These are phyloP conservation scores for Plagodis dolabraria DNA, from an alignment of 2,888 invertebrate genomes.

Conservation along the genomic window DNA sequence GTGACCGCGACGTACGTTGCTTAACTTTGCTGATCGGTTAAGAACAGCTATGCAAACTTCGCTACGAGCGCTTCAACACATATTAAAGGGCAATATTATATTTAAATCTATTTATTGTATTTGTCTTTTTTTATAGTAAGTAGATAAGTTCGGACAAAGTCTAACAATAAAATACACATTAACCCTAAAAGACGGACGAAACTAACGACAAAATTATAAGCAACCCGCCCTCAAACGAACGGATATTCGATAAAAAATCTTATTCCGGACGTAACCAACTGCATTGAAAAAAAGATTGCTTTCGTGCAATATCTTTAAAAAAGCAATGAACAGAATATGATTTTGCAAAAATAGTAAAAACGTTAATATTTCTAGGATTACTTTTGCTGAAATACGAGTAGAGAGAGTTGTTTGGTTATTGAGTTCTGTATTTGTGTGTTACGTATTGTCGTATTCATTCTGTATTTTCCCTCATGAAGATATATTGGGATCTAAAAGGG, in stretches of 20 bases:
- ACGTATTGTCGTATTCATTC: neutral
- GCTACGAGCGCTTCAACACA: too few relatives aligned
- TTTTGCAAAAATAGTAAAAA: constrained; percentile 29
- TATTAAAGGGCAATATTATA: too few relatives aligned
- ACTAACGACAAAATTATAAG: constrained; percentile 32
- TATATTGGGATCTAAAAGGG: constrained; percentile 14
- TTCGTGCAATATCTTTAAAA: constrained; percentile 23
- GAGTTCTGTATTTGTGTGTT: neutral
- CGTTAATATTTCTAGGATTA: constrained; percentile 17
- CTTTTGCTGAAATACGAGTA: neutral
- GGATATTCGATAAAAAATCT: constrained; percentile 37
- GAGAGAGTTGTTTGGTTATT: neutral
- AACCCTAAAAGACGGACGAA: constrained; percentile 21
- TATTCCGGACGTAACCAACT: constrained; percentile 33
- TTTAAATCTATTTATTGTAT: too few relatives aligned
- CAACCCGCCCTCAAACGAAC: constrained; percentile 21
- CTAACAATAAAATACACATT: too few relatives aligned
- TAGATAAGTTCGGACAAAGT: too few relatives aligned
- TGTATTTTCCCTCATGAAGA: neutral
- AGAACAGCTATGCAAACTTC: too few relatives aligned
- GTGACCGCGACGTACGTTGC: too few relatives aligned
- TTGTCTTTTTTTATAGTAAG: too few relatives aligned
- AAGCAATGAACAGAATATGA: constrained; percentile 31
- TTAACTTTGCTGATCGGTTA: too few relatives aligned
- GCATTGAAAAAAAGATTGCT: constrained; percentile 30